Conservation (phyloP, 2,797 vertebrate genomes). For the Melopsittacus undulatus region DNA sequence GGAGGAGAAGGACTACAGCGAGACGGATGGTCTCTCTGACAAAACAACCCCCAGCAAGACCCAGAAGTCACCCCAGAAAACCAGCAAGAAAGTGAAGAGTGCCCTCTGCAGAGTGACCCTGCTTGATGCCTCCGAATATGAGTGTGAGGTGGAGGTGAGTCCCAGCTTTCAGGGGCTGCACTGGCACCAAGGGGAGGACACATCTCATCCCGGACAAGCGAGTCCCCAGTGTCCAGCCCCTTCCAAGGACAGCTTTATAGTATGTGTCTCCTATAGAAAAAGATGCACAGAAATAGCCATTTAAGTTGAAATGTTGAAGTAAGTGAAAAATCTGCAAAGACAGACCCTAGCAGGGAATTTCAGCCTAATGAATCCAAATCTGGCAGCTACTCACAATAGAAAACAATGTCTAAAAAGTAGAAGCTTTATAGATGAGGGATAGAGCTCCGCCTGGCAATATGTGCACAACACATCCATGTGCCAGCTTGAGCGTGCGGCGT, state of each 20-base stretch:
- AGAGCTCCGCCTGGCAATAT: neutral
- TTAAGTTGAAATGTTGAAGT: neutral
- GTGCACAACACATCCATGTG: fast-evolving
- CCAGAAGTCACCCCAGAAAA: conserved; percentile 93
- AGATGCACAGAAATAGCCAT: neutral
- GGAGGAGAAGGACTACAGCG: conserved; percentile 80
- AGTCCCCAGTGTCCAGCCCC: neutral
- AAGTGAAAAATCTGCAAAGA: neutral
- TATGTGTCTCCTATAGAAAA: neutral
- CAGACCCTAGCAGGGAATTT: neutral
- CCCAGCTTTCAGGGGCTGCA: neutral
- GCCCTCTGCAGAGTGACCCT: conserved; percentile 89
- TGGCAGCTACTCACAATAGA: neutral
- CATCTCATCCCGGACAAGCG: fast-evolving
- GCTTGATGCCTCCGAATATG: conserved; percentile 88
- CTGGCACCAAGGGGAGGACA: neutral
- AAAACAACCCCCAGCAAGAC: conserved; percentile 92
- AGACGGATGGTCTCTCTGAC: conserved; percentile 88
- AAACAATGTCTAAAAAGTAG: neutral
- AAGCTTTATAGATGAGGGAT: neutral
- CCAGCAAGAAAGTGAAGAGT: conserved; percentile 90
- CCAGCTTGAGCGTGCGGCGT: fast-evolving
- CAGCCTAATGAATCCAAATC: neutral
- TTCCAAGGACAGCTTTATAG: neutral
- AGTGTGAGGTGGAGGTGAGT: conserved; percentile 92